These are phyloP conservation scores for Cisticola juncidis DNA, from an alignment of 2,113 vertebrate genomes.

Conservation along the genomic window DNA sequence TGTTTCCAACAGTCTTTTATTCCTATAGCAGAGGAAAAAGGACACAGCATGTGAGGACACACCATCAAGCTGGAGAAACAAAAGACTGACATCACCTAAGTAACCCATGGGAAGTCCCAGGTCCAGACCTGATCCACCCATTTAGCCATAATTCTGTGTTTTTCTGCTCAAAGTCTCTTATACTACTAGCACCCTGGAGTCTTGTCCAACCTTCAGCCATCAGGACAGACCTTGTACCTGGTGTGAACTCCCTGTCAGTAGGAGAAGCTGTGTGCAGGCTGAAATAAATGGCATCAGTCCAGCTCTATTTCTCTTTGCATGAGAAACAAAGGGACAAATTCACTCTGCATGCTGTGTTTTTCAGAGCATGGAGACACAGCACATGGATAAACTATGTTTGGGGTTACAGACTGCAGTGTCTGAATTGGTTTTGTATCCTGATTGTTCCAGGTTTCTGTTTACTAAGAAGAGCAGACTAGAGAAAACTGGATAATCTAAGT, in stretches of 20 bases:
- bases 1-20: background rate
- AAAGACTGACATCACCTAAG: background rate
- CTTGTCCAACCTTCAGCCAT: background rate
- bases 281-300: accelerated
- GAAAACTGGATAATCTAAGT: background rate
- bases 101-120: background rate
- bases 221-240: background rate
- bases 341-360: background rate
- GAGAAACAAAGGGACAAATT: background rate
- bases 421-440: background rate
- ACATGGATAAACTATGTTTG: background rate
- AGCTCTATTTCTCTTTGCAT: background rate
- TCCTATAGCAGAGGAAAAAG: background rate
- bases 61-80: background rate
- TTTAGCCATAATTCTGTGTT: background rate
- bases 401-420: background rate
- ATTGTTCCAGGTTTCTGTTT: background rate
- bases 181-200: background rate
- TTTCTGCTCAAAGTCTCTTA: background rate
- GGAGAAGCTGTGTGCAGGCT: background rate
- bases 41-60: background rate
- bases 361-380: background rate
- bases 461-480: background rate
- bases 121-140: background rate
- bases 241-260: background rate